Base-by-base conservation (phyloP, 1,140 invertebrate species). In the Leptopilina boulardi region DNA sequence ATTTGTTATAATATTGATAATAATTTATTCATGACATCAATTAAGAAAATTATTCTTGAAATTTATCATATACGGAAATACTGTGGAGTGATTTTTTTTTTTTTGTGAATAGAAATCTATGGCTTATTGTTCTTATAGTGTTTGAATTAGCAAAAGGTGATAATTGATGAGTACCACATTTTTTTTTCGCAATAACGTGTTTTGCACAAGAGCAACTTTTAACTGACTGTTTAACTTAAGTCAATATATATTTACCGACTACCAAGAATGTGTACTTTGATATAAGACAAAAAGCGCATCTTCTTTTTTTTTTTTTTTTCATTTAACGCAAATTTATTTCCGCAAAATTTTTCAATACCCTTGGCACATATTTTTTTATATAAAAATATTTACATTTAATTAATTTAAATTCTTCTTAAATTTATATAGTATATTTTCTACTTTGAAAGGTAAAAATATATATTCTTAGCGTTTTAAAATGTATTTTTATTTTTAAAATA, bases 241-340 rank as follows among this genome's bases (percentile, higher is more conserved):
- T 66, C 59, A 66, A 66, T 66, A 66, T 66, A 30, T n/a, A 34
- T 66, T 66, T 66, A 66, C 23, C 15, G 59, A 34, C 59, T 30
- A 26, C 26, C 3, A 66, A n/a, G 21, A 66, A 30, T 66, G 26
- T 66, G 59, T 11, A 66, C 26, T n/a, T 66, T 66, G 59, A 66
- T 66, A 13, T 30, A 34, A 34, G 59, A 30, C 21, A 8, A 6
- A 23, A 66, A 5, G 26, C 23, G n/a, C 4, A 21, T 23, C 1
- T 41, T 70, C 34, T 71, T 71, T 47, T 26, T 15, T 10, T 41
- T 70, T 70, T 71, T 71, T 47, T 26, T 15, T 30, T 30, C 13
- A n/a, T 59, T n/a, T 23, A n/a, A 26, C 3, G 3, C 9, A 0
- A 13, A 54, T 54, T 54, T 19, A 54, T 21, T 21, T n/a, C n/a